Conservation (phyloP, 35 echinoderm and acorn worm genomes). For the Heliocidaris erythrogramma region DNA sequence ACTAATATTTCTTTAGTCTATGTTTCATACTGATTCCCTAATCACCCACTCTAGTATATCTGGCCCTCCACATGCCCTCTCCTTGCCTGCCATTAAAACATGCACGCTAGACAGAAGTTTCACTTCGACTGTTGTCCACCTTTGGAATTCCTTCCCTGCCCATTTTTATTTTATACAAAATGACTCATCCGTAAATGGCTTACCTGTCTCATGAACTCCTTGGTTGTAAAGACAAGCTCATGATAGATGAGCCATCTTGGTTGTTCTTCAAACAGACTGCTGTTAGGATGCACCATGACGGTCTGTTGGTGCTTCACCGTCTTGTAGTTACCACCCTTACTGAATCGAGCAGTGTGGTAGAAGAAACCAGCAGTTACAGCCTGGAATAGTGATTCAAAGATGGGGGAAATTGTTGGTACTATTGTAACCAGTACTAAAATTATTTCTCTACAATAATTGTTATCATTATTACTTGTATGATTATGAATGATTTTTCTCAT, state of each 20-base stretch:
- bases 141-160: slow-evolving; percentile 82
- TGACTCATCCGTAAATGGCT: not conserved
- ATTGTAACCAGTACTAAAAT: too few species aligned
- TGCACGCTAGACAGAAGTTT: too few species aligned
- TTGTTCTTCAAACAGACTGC: slow-evolving; percentile 93
- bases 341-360: slow-evolving; percentile 88
- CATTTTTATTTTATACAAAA: too few species aligned
- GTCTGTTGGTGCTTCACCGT: slow-evolving; percentile 98
- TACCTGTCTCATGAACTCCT: slow-evolving; percentile 98
- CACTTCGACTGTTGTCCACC: slow-evolving; percentile 22
- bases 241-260: slow-evolving; percentile 94
- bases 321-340: slow-evolving; percentile 93
- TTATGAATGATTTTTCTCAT: not conserved
- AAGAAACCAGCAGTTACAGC: slow-evolving; percentile 94
- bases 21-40: too few species aligned
- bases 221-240: slow-evolving; percentile 96
- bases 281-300: slow-evolving; percentile 93
- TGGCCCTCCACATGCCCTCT: too few species aligned
- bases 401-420: too few species aligned
- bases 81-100: too few species aligned
- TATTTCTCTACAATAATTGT: not conserved
- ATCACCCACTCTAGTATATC: too few species aligned
- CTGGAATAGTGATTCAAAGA: too few species aligned
- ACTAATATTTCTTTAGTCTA: too few species aligned
- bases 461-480: not conserved